Percentiles rank a stretch among this genome's conserved stretches.
Evolutionary conservation across 2,888 invertebrate species (phyloP).

Genomic region (Steinernema hermaphroditum): DNA sequence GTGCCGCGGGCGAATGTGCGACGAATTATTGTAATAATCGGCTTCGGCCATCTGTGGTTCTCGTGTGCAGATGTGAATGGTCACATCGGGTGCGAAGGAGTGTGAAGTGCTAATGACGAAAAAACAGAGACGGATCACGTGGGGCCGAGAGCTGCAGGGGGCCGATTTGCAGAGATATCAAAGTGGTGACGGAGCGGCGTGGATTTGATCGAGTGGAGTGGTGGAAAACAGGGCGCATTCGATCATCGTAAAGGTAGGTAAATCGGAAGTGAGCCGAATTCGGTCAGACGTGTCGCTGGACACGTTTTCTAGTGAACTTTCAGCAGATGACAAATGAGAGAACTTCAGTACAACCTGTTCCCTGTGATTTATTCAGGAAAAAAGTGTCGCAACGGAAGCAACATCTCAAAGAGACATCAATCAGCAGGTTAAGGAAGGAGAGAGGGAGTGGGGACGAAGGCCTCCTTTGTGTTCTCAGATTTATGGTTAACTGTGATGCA

Average conservation of each 20-base stretch:
- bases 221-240: too few relatives aligned
- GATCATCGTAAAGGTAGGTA: neutral
- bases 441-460: too few relatives aligned
- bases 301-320: neutral
- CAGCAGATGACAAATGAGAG: conserved; percentile 9
- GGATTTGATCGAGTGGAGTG: too few relatives aligned
- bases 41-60: conserved; percentile 12
- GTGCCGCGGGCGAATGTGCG: conserved; percentile 3
- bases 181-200: too few relatives aligned
- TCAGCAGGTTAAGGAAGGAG: too few relatives aligned
- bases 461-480: too few relatives aligned
- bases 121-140: too few relatives aligned
- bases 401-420: neutral
- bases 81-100: neutral
- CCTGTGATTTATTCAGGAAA: neutral
- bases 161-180: too few relatives aligned
- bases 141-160: too few relatives aligned
- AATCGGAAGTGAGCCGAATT: neutral
- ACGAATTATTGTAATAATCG: conserved; percentile 21
- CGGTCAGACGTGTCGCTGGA: too few relatives aligned
- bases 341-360: neutral
- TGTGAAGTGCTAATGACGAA: conserved; percentile 7
- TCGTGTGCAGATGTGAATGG: conserved; percentile 22
- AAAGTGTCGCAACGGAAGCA: conserved; percentile 6
- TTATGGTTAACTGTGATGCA: too few relatives aligned